Conservation (phyloP, 2,888 invertebrate species). For the Drosophila putrida region DNA sequence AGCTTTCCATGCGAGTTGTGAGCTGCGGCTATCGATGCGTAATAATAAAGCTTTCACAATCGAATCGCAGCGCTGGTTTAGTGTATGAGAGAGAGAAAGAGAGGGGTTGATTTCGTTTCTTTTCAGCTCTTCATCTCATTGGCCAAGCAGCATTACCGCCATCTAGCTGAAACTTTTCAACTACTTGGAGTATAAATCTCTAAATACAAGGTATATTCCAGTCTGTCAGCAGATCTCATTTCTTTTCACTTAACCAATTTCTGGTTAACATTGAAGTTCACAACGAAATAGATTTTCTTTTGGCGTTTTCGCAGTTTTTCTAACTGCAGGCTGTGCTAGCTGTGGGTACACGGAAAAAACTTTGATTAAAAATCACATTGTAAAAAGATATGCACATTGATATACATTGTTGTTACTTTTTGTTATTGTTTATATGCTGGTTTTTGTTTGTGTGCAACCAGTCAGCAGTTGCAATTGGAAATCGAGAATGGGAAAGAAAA, state of each 20-base stretch:
- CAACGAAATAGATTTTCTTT: conserved; percentile 19
- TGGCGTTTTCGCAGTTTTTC: conserved; percentile 15
- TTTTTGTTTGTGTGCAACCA: conserved; percentile 46
- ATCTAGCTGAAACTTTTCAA: background rate
- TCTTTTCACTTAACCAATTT: conserved; percentile 13
- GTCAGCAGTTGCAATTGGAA: conserved; percentile 49
- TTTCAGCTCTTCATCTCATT: background rate
- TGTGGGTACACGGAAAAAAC: conserved; percentile 46
- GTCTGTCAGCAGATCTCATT: background rate
- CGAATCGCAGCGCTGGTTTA: conserved; percentile 24
- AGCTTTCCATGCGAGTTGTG: conserved; percentile 50
- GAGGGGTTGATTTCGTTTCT: background rate
- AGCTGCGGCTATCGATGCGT: conserved; percentile 51
- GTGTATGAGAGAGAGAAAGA: background rate
- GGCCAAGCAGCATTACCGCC: background rate
- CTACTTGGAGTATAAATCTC: background rate
- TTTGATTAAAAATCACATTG: conserved; percentile 74
- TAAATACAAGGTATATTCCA: background rate
- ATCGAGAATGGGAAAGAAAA: conserved; percentile 11
- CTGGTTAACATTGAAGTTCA: conserved; percentile 3
- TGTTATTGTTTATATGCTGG: conserved; percentile 44
- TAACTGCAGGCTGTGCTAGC: conserved; percentile 10
- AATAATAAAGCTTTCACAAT: conserved; percentile 34
- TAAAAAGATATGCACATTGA: conserved; percentile 66
- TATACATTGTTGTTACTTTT: conserved; percentile 41